These are phyloP conservation scores for Pituophis catenifer DNA, from an alignment of 2,113 vertebrate genomes.

Conservation along the genomic window DNA sequence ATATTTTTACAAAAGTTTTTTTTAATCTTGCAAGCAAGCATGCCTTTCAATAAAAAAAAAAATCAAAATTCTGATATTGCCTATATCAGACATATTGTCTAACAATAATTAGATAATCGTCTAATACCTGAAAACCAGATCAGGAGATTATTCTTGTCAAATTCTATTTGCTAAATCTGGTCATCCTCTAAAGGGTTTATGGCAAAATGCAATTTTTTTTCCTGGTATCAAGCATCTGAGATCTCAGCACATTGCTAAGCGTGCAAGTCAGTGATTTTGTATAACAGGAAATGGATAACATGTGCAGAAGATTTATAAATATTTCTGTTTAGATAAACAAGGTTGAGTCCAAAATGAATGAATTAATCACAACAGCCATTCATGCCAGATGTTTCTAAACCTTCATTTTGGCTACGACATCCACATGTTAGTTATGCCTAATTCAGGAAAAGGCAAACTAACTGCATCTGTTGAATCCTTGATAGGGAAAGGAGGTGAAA, in stretches of 20 bases:
- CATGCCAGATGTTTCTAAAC: not conserved
- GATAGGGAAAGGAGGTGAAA: not conserved
- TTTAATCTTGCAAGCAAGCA: not conserved
- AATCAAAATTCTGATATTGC: slow-evolving; percentile 28
- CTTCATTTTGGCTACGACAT: not conserved
- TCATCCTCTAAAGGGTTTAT: slow-evolving; percentile 25
- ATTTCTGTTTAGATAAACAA: slow-evolving; percentile 15
- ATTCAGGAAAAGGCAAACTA: not conserved
- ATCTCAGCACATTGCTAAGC: not conserved
- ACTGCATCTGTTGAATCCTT: not conserved
- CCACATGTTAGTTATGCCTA: not conserved
- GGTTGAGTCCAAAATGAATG: not conserved
- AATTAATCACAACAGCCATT: not conserved
- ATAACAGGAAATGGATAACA: slow-evolving; percentile 20
- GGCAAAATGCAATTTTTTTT: slow-evolving; percentile 28
- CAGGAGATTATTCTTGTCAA: slow-evolving; percentile 19
- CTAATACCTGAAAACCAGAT: slow-evolving; percentile 14
- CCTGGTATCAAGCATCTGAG: slow-evolving; percentile 11
- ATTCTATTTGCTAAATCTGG: slow-evolving; percentile 20
- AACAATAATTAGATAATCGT: not conserved
- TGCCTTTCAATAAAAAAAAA: not conserved
- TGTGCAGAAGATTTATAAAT: not conserved
- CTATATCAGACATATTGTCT: slow-evolving; percentile 21
- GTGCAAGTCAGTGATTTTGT: not conserved
- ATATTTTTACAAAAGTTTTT: not conserved